phyloP scores from a whole-genome alignment of 2,888 invertebrate species.

The Erebia palarica region DNA sequence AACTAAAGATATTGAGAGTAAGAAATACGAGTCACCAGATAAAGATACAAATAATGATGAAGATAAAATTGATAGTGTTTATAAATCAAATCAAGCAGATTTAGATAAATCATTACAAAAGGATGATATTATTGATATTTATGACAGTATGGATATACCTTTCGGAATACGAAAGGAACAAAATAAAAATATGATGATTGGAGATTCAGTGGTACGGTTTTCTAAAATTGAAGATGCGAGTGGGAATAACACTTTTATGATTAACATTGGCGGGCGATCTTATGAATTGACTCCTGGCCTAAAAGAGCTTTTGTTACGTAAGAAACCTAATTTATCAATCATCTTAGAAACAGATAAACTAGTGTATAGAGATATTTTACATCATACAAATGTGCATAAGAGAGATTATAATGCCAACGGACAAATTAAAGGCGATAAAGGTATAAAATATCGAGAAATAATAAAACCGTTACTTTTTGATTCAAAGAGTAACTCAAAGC shows the following conservation, averaged over 20 bases:
- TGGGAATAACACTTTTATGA: neutral
- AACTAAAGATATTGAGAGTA: constrained; percentile 1
- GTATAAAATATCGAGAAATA: constrained; percentile 7
- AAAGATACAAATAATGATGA: constrained; percentile 9
- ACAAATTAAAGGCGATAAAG: constrained; percentile 4
- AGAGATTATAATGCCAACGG: neutral
- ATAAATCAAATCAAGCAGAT: neutral
- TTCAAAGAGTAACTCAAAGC: constrained; percentile 8
- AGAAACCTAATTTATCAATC: constrained; percentile 1
- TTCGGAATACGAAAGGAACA: constrained; percentile 1
- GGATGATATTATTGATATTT: constrained; percentile 21
- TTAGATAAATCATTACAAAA: constrained; percentile 19
- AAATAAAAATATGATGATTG: constrained; percentile 2
- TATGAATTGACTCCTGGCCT: neutral
- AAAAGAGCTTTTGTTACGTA: neutral
- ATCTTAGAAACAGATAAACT: constrained; percentile 4
- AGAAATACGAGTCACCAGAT: constrained; percentile 1
- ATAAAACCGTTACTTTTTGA: constrained; percentile 26
- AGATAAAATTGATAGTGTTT: constrained; percentile 8
- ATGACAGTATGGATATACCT: constrained; percentile 20
- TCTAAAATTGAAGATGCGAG: constrained; percentile 1
- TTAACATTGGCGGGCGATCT: neutral
- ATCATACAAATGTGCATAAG: constrained; percentile 4
- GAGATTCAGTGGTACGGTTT: constrained; percentile 4
- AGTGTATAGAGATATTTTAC: constrained; percentile 4